phyloP scores from a whole-genome alignment of 2,113 vertebrate species.

The Loxodonta africana region DNA sequence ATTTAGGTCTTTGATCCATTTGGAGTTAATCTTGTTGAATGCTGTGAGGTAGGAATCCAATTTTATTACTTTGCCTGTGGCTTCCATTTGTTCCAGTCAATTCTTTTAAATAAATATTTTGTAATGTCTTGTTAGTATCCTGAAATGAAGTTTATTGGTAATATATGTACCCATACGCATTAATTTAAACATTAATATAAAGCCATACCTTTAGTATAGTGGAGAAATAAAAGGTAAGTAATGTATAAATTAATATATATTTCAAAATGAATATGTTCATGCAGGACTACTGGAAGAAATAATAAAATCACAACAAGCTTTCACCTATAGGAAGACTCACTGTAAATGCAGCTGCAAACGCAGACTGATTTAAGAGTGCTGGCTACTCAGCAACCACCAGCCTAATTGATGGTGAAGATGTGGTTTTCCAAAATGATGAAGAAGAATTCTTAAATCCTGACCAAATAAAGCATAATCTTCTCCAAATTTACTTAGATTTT shows the following conservation, averaged over 20 bases:
- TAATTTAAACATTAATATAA: conserved; percentile 17
- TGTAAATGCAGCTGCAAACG: background rate
- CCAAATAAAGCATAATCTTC: background rate
- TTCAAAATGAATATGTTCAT: background rate
- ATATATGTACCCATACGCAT: background rate
- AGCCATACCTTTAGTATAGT: background rate
- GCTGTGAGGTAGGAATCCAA: too few relatives aligned
- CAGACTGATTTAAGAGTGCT: background rate
- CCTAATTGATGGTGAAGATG: background rate
- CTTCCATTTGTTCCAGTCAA: too few relatives aligned
- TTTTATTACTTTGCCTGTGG: too few relatives aligned
- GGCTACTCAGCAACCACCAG: background rate
- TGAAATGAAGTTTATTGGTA: background rate
- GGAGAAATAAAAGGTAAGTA: background rate
- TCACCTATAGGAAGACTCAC: background rate
- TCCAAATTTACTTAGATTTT: background rate
- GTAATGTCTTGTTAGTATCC: background rate
- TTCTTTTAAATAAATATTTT: background rate
- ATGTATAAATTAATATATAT: background rate
- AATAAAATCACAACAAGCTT: background rate
- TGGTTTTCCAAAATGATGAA: background rate
- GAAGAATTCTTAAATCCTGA: background rate
- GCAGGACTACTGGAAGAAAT: background rate
- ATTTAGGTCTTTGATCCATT: too few relatives aligned
- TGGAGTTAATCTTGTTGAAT: too few relatives aligned